Base-by-base conservation (phyloP, 2,113 vertebrate genomes). In the Onychostruthus taczanowskii region DNA sequence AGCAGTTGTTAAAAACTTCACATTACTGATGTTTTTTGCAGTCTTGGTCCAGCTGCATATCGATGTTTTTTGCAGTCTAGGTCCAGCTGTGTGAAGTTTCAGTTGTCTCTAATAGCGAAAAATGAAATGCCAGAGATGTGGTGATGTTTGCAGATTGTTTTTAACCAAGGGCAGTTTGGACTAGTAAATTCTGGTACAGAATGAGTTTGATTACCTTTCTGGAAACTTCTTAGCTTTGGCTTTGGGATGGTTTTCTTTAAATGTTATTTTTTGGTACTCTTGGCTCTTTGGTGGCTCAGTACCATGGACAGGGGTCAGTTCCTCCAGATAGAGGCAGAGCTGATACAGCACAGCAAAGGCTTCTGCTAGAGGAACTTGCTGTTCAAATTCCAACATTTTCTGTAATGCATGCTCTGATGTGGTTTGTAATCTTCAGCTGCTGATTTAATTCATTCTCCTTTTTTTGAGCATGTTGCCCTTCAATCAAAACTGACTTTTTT, bases 281-380 rank as follows among this genome's bases (percentile, higher is more conserved):
- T 33, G 44, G 21, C 39, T 27, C 14, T n/a, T 49, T 1, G 3
- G 13, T 33, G 24, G 28, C 13, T 1, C 18, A 67, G 88, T 26
- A 90, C 81, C 69, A 63, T 63, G 94, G 90, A 93, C 90, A 93
- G 88, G 22, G 63, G 10, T 37, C 0, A 5, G 0, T 30, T 44
- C 24, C 3, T 7, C 8, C 7, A 2, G 5, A 5, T 6, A 0
- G 11, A 9, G 13, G 14, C 1, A 0, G 39, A 5, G 4, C 53
- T 46, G 53, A 5, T 37, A 4, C 7, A 30, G 30, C 8, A 2
- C 2, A 6, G n/a, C 19, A 18, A 19, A 41, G 10, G 9, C 12
- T 46, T n/a, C 24, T 81, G 64, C 13, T 43, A 2, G 79, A 66
- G 31, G 24, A 90, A 22, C 5, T 70, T 58, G 10, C 1, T 27